Conservation (phyloP, 2,113 vertebrate genomes). For the Benitochromis conjunctus region DNA sequence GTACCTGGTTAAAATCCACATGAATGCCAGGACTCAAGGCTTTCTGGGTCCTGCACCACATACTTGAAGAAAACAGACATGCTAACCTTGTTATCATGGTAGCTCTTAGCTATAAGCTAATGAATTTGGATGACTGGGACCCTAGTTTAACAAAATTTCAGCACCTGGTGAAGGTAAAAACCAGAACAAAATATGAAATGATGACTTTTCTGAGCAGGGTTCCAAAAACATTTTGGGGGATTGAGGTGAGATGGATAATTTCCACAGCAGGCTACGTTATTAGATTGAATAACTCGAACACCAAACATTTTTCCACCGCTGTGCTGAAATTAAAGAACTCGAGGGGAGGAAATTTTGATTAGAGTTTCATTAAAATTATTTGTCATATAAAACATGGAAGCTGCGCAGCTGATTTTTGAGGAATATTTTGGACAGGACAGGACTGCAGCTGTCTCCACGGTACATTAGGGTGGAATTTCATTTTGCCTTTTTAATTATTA, state of each 20-base stretch:
- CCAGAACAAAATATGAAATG: neutral
- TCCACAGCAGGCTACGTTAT: neutral
- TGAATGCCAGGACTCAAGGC: neutral
- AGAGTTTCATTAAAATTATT: constrained; percentile 28
- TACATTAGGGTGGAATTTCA: neutral
- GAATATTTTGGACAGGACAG: neutral
- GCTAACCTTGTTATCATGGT: neutral
- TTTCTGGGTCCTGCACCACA: neutral
- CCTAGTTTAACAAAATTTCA: neutral
- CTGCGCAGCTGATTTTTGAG: neutral
- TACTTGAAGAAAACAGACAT: neutral
- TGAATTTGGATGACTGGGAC: neutral
- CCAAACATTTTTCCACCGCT: neutral
- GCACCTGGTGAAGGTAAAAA: neutral
- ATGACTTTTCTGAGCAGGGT: neutral
- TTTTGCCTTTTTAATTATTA: neutral
- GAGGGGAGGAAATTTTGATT: constrained; percentile 6
- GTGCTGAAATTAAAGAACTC: neutral
- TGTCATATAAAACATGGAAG: constrained; percentile 13
- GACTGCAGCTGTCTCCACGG: neutral
- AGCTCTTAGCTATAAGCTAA: neutral
- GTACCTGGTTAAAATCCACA: neutral
- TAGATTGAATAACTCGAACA: neutral
- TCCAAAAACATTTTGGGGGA: neutral
- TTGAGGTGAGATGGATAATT: constrained; percentile 6